Evolutionary conservation across 2,888 invertebrate genomes (phyloP), one percentile per base, ranked within the genome.

Genomic region (Seira ritae): DNA sequence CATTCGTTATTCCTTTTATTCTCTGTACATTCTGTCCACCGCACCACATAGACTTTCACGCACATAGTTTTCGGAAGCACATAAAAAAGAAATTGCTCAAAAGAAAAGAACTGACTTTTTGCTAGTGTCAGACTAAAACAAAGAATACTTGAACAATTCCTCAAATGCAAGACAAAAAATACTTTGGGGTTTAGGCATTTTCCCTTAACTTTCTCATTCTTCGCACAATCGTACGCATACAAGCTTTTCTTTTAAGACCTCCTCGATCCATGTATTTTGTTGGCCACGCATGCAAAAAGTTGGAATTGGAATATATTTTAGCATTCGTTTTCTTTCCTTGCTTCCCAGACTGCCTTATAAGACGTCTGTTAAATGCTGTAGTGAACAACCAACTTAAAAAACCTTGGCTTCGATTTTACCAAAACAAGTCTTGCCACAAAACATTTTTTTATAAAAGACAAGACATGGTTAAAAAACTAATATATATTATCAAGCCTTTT

Each of bases 1-100:
- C 46, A 68, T 62, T 69, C 17, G 74, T 31, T 80, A 74, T 74
- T 69, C 42, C 20, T 65, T 50, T 77, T 37, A 50, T 12, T 12
- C 50, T 3, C 17, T 50, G 17, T 15, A 12, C 6, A 12, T 8
- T 50, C 50, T 50, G 17, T 50, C 50, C 17, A 50, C 50, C 50
- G 15, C 50, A 50, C 31, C 50, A n/a, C 50, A 50, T 50, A 3
- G 15, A 50, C 50, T 50, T 50, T 50, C 50, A 31, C 31, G 31
- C 31, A 31, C 31, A 31, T 31, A 31, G 31, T 31, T 31, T 31
- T 31, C 31, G 31, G 31, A 31, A 31, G 8, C 31, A 31, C 31
- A 31, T 31, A 31, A 31, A 31, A 31, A 31, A 31, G 31, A 31
- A 31, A 31, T 31, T 31, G 31, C 31, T 31, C 31, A 8, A 31